Conservation (phyloP, 2,797 vertebrate genomes). For the Poecilia gillii region DNA sequence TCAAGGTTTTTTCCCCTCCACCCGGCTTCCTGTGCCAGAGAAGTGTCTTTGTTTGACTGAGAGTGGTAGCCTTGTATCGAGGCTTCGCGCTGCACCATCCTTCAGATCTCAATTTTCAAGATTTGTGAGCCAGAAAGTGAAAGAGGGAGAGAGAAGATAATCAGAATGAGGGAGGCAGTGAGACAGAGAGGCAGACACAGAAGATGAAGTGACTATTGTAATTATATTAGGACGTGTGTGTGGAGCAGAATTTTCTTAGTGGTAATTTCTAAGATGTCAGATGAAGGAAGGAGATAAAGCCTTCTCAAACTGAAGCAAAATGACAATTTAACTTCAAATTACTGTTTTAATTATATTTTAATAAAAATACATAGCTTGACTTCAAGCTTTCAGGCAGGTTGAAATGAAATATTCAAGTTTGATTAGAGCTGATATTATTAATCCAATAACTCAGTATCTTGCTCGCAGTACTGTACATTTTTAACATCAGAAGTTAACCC, state of each 20-base stretch:
- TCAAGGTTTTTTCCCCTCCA: background rate
- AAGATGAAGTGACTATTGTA: slow-evolving; percentile 25
- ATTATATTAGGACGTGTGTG: slow-evolving; percentile 28
- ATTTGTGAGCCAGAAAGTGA: slow-evolving; percentile 66
- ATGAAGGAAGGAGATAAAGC: slow-evolving; percentile 9
- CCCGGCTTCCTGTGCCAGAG: slow-evolving; percentile 9
- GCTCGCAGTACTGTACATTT: no score
- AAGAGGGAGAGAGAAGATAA: slow-evolving; percentile 19
- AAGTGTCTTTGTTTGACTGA: slow-evolving; percentile 55
- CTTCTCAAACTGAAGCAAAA: background rate
- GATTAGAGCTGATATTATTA: background rate
- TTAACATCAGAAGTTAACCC: no score
- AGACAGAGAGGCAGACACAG: slow-evolving; percentile 15
- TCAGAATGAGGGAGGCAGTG: slow-evolving; percentile 21
- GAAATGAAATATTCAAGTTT: slow-evolving; percentile 1
- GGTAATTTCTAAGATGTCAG: slow-evolving; percentile 16
- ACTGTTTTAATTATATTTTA: background rate
- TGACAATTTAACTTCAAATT: background rate
- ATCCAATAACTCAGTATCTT: background rate
- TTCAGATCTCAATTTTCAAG: slow-evolving; percentile 70
- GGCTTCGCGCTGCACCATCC: slow-evolving; percentile 39
- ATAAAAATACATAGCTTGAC: background rate
- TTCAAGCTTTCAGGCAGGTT: background rate
- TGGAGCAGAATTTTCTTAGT: slow-evolving; percentile 19
- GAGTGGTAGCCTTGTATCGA: slow-evolving; percentile 52